Evolutionary conservation across 2,888 invertebrate species (phyloP).

Genomic region (Apantesis nais): DNA sequence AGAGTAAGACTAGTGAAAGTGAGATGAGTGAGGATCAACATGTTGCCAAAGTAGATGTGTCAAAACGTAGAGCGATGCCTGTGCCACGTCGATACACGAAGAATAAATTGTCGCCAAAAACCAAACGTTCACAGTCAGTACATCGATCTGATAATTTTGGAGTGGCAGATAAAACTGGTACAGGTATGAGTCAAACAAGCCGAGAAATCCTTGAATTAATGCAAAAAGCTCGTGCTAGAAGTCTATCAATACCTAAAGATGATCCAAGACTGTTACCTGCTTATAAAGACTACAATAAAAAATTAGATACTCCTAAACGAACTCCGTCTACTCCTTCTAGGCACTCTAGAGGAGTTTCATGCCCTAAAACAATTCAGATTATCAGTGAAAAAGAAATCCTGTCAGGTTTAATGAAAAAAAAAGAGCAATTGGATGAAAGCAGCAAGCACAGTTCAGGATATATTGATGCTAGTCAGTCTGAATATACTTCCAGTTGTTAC

Average conservation of each 20-base stretch:
- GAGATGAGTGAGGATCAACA: constrained; percentile 84
- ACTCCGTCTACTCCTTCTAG: constrained; percentile 69
- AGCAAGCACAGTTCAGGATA: constrained; percentile 79
- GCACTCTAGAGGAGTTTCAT: constrained; percentile 75
- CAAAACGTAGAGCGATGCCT: constrained; percentile 73
- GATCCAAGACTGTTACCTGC: constrained; percentile 71
- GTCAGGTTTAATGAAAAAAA: constrained; percentile 77
- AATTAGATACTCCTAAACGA: constrained; percentile 84
- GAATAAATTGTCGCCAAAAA: constrained; percentile 72
- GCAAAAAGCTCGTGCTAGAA: constrained; percentile 80
- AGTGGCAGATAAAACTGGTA: constrained; percentile 69
- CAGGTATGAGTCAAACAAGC: constrained; percentile 79
- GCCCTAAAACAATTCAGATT: constrained; percentile 83
- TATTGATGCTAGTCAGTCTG: constrained; percentile 82
- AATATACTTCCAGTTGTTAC: constrained; percentile 82
- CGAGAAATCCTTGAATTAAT: constrained; percentile 80
- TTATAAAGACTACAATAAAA: constrained; percentile 72
- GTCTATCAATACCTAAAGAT: constrained; percentile 82
- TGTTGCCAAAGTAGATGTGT: constrained; percentile 53
- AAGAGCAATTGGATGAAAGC: constrained; percentile 65
- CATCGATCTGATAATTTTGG: constrained; percentile 70
- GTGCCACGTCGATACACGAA: constrained; percentile 76
- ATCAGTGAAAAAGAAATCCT: constrained; percentile 82
- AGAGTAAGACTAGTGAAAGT: constrained; percentile 86
- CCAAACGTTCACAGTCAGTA: constrained; percentile 85